These are phyloP conservation scores for Camponotus fellah DNA, from an alignment of 2,888 invertebrate genomes.

Conservation along the genomic window DNA sequence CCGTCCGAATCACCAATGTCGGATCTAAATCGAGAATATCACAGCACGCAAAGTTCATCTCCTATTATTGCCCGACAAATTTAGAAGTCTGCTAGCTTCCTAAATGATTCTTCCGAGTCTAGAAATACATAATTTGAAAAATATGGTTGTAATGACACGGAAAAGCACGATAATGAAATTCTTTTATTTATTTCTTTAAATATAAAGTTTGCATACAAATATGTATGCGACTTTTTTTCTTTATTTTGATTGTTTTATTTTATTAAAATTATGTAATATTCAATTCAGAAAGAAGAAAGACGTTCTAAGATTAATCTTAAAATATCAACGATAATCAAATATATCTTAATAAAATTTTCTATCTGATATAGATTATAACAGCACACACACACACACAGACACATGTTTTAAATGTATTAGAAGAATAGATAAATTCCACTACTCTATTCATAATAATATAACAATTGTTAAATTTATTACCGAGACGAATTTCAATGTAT, in stretches of 20 bases:
- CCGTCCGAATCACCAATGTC: conserved; percentile 20
- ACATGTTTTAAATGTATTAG: background rate
- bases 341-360: background rate
- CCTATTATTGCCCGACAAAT: background rate
- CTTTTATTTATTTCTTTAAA: background rate
- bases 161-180: background rate
- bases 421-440: background rate
- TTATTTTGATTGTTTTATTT: background rate
- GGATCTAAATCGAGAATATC: conserved; percentile 25
- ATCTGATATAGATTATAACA: no score
- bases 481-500: background rate
- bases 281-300: background rate
- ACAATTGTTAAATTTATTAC: background rate
- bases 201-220: background rate
- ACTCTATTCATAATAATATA: background rate
- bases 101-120: background rate
- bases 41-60: conserved; percentile 12
- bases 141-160: background rate
- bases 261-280: background rate
- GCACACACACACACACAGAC: no score
- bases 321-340: background rate
- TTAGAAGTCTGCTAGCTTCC: background rate
- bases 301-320: conserved; percentile 2
- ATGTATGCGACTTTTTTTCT: background rate
- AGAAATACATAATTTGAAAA: conserved; percentile 8